Evolutionary conservation across 2,797 vertebrate genomes (phyloP).

Genomic region (Hypotaenidia philippensis): DNA sequence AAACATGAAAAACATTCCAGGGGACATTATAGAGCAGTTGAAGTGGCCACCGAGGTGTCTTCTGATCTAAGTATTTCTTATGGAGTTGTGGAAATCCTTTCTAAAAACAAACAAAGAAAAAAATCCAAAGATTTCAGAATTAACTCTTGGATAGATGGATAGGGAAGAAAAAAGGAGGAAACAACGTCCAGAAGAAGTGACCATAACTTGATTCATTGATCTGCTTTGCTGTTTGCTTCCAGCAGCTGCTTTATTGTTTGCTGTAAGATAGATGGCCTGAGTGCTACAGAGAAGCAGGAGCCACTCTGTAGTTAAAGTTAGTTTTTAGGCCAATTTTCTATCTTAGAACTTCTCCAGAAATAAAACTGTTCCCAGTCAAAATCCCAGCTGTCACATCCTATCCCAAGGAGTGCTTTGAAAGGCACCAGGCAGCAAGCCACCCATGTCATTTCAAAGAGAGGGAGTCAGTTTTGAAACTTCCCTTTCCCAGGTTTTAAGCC

Average conservation of each 20-base stretch:
- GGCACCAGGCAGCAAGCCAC: neutral
- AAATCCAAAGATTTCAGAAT: neutral
- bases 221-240: neutral
- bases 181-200: neutral
- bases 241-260: neutral
- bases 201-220: neutral
- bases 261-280: neutral
- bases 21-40: neutral
- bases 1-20: neutral
- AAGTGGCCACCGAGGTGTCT: neutral
- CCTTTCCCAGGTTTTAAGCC: neutral
- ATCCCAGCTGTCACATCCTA: neutral
- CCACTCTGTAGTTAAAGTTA: neutral
- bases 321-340: neutral
- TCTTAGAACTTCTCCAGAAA: neutral
- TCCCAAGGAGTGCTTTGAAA: neutral
- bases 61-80: neutral
- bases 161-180: neutral
- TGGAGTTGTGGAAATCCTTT: neutral
- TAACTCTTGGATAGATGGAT: neutral
- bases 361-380: neutral
- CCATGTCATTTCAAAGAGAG: neutral
- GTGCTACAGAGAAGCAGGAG: neutral
- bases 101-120: neutral
- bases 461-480: neutral